Conservation (phyloP, 2,797 vertebrate species). For the Microchirus variegatus region DNA sequence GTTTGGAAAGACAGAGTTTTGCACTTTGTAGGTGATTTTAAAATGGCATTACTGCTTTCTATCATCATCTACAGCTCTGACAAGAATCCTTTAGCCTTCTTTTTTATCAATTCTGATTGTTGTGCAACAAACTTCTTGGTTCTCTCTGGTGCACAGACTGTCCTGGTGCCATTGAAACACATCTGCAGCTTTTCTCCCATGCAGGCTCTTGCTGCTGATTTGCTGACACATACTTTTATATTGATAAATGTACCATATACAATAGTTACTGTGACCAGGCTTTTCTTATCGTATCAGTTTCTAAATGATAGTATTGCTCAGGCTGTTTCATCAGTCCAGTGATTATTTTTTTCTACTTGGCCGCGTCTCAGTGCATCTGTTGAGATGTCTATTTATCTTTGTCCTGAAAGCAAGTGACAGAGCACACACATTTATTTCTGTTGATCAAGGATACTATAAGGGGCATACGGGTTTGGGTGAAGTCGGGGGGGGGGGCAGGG, state of each 20-base stretch:
- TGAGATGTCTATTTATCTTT: constrained; percentile 15
- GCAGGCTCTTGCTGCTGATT: background rate
- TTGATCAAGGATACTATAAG: constrained; percentile 7
- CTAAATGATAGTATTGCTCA: background rate
- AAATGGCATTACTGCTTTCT: too few relatives aligned
- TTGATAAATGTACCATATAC: background rate
- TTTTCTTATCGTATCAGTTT: background rate
- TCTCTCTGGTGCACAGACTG: too few relatives aligned
- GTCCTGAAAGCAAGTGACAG: constrained; percentile 7
- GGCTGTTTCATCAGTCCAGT: background rate
- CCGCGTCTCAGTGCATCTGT: background rate
- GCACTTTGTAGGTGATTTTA: too few relatives aligned
- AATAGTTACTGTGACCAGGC: background rate
- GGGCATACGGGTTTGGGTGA: constrained; percentile 24
- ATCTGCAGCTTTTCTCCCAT: background rate
- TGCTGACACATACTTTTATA: background rate
- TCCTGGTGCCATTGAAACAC: background rate
- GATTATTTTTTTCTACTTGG: background rate
- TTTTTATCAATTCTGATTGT: too few relatives aligned
- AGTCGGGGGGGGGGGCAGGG: constrained; percentile 44
- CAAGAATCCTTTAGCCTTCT: too few relatives aligned
- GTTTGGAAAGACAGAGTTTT: too few relatives aligned
- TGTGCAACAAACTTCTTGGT: too few relatives aligned
- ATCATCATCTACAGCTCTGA: too few relatives aligned
- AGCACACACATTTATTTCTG: constrained; percentile 1